Base-by-base conservation (phyloP, 64 coral and sea anemone genomes). In the Platygyra sinensis region DNA sequence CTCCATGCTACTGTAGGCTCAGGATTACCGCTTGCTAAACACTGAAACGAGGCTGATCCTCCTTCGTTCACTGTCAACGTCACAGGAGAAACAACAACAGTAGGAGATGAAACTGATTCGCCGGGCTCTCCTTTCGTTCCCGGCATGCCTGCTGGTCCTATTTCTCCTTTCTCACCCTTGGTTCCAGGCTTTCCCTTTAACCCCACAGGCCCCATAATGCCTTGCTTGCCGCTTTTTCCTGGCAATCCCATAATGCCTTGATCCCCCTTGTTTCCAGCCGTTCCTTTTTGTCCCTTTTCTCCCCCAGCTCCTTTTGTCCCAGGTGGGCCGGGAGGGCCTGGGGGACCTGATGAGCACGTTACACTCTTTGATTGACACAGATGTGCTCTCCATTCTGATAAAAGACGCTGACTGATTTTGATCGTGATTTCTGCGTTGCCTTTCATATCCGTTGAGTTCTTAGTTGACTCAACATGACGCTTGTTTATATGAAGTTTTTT, bases 1-100 rank as follows among this genome's bases (percentile, higher is more conserved):
- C 87, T 89, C 92, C 92, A 94, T 39, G 55, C 69, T 74, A 94
- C n/a, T 24, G 49, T 15, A 46, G 92, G 92, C 20, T 51, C 59
- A 31, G 92, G 92, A 75, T 89, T 88, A 29, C 90, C 83, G 49
- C n/a, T 78, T 18, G 30, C 90, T 16, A 82, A 85, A 74, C 90
- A 92, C 24, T 73, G 52, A 46, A 82, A 62, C 67, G 18, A 33
- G 17, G 69, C 60, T 31, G 77, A 82, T 33, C 72, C 51, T 27
- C 57, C 32, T 60, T 88, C 86, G 60, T 88, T 88, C 4, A 88
- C 59, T 39, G 60, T 75, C 74, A 78, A 63, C 15, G 5, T 33
- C 25, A 31, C 17, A 49, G 86, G 86, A 33, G 31, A 88, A 88
- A 88, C 61, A 74, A 33, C 60, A 38, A 88, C 86, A 19, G 42